A percentile compares a stretch with the other conserved stretches of the same genome.
These are phyloP conservation scores for Graptemys geographica DNA, from an alignment of 2,797 vertebrate genomes.

Conservation along the genomic window DNA sequence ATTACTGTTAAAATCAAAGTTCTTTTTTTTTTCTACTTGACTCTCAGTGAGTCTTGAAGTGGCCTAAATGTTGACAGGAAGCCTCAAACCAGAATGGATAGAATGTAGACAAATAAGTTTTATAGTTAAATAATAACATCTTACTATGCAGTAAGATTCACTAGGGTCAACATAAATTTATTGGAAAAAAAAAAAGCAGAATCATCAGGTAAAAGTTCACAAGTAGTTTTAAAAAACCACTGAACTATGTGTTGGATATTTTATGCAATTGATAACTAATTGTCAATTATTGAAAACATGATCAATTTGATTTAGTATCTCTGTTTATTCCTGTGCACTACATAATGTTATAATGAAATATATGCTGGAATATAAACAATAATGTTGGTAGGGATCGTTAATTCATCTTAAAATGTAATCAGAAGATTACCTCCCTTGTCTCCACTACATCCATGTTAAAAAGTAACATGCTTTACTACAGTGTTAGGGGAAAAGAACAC, in stretches of 20 bases:
- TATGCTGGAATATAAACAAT: background rate
- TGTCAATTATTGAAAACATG: background rate
- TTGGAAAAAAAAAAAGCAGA: background rate
- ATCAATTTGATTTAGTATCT: background rate
- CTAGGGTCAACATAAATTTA: background rate
- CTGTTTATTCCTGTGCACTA: background rate
- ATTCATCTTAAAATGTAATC: background rate
- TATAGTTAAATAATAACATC: background rate
- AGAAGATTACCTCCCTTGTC: conserved; percentile 8
- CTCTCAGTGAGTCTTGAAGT: background rate
- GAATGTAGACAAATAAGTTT: background rate
- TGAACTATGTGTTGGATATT: background rate
- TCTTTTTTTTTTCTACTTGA: background rate
- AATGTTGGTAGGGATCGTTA: background rate
- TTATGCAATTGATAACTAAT: background rate
- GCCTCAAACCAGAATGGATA: background rate
- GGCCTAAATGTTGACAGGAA: background rate
- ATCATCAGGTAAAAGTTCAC: background rate
- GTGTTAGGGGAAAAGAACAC: background rate
- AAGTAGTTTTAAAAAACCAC: background rate
- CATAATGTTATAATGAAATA: background rate
- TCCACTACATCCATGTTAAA: background rate
- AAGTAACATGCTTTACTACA: background rate
- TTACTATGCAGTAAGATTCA: background rate
- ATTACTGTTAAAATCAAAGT: rapidly evolving